A percentile compares a stretch with the other conserved stretches of the same genome.
These are phyloP conservation scores for Triplophysa tibetana DNA, from an alignment of 2,113 vertebrate species.

Conservation along the genomic window DNA sequence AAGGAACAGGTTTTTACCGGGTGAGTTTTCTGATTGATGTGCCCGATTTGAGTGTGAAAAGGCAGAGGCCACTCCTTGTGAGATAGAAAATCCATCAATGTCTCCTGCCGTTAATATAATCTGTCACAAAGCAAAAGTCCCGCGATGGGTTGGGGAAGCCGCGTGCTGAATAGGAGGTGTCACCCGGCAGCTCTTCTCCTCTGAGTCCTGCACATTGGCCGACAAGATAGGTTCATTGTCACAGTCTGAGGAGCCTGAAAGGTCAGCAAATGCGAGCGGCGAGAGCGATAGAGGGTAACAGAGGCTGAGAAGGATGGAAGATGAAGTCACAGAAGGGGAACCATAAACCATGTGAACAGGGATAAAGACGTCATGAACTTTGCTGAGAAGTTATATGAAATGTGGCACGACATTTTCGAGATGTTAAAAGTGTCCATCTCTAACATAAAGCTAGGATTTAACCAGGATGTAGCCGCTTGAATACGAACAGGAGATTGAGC, in stretches of 20 bases:
- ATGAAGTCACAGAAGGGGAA: conserved; percentile 31
- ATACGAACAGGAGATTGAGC: neutral
- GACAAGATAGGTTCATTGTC: conserved; percentile 52
- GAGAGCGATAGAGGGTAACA: conserved; percentile 35
- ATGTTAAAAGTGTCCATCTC: neutral
- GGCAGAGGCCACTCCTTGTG: conserved; percentile 22
- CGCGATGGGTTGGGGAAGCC: conserved; percentile 31
- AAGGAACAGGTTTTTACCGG: conserved; percentile 15
- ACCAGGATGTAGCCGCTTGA: neutral
- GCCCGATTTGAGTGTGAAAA: conserved; percentile 34
- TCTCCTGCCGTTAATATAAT: conserved; percentile 43
- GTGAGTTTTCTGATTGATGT: conserved; percentile 34
- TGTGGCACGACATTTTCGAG: no score
- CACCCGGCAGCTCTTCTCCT: conserved; percentile 41
- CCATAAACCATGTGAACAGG: conserved; percentile 30
- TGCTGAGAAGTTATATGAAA: neutral
- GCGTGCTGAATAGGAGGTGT: conserved; percentile 49
- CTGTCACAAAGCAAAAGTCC: conserved; percentile 48
- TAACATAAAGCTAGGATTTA: conserved; percentile 1
- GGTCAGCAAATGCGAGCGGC: conserved; percentile 49
- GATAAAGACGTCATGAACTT: conserved; percentile 13
- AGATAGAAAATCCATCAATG: conserved; percentile 45
- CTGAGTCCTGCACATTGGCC: conserved; percentile 24
- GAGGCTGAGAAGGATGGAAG: conserved; percentile 8
- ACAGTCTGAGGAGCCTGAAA: conserved; percentile 43